A percentile compares a stretch with the other conserved stretches of the same genome.
Conservation (phyloP, 64 coral and sea anemone species). For the Hydrozoanthus tunicans region DNA sequence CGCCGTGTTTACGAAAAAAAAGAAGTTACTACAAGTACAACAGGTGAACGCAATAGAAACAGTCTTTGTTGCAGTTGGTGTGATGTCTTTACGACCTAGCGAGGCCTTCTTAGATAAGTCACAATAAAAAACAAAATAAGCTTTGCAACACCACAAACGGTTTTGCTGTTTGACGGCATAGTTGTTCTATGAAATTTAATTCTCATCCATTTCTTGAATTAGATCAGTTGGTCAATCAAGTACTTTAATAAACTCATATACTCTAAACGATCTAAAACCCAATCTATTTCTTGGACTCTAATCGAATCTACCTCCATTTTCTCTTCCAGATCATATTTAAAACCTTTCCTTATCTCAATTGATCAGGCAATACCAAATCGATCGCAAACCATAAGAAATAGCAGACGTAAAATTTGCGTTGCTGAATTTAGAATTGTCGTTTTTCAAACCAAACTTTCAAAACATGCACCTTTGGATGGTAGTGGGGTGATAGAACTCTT, state of each 20-base stretch:
- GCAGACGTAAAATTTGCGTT: neutral
- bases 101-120: neutral
- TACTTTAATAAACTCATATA: constrained; percentile 61
- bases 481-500: too few species aligned
- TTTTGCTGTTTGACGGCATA: constrained; percentile 45
- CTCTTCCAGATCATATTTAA: constrained; percentile 52
- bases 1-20: neutral
- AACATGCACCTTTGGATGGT: neutral
- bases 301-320: constrained; percentile 63
- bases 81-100: constrained; percentile 10
- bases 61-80: neutral
- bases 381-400: neutral
- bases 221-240: constrained; percentile 62
- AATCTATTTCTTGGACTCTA: constrained; percentile 59
- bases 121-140: constrained; percentile 2
- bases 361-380: constrained; percentile 15
- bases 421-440: neutral
- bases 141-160: neutral
- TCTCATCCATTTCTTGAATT: constrained; percentile 56
- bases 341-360: constrained; percentile 39
- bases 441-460: neutral
- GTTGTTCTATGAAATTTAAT: constrained; percentile 65
- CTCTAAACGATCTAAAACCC: constrained; percentile 58
- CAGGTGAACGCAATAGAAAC: constrained; percentile 21
- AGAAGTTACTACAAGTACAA: constrained; percentile 8